Percentiles rank a stretch among this genome's conserved stretches.
Evolutionary conservation across 2,113 vertebrate genomes (phyloP).

Genomic region (Stomatorhinus ivindoensis): DNA sequence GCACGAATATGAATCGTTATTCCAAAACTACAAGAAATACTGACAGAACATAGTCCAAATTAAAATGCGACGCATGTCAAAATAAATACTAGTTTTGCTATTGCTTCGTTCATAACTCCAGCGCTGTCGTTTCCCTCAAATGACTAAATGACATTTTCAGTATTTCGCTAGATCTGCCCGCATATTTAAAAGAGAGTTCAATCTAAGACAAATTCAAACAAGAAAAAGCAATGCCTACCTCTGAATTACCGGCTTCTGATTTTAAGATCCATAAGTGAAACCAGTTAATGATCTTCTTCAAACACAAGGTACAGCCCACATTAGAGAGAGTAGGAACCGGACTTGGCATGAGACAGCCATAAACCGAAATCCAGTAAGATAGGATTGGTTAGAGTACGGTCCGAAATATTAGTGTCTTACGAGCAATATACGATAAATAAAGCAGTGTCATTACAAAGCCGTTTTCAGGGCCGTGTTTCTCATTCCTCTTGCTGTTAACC

Average conservation of each 20-base stretch:
- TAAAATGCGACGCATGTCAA: neutral
- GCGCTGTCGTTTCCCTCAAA: neutral
- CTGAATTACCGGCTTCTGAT: neutral
- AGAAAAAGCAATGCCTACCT: neutral
- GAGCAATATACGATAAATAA: neutral
- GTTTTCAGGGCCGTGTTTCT: neutral
- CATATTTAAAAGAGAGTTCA: neutral
- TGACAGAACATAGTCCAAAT: neutral
- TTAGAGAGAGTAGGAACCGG: neutral
- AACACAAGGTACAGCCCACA: neutral
- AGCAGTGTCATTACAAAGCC: neutral
- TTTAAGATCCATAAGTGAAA: neutral
- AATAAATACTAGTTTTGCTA: neutral
- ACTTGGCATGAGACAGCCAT: neutral
- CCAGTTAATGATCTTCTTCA: neutral
- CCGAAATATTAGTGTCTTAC: neutral
- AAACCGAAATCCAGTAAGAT: neutral
- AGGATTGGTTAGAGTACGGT: neutral
- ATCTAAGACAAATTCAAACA: neutral
- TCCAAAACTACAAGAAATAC: neutral
- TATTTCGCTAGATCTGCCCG: neutral
- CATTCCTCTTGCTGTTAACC: neutral
- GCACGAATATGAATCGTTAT: neutral
- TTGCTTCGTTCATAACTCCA: neutral
- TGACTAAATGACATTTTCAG: neutral